A percentile compares a stretch with the other conserved stretches of the same genome.
Evolutionary conservation across 2,113 vertebrate species (phyloP).

Genomic region (Callaeas wilsoni): DNA sequence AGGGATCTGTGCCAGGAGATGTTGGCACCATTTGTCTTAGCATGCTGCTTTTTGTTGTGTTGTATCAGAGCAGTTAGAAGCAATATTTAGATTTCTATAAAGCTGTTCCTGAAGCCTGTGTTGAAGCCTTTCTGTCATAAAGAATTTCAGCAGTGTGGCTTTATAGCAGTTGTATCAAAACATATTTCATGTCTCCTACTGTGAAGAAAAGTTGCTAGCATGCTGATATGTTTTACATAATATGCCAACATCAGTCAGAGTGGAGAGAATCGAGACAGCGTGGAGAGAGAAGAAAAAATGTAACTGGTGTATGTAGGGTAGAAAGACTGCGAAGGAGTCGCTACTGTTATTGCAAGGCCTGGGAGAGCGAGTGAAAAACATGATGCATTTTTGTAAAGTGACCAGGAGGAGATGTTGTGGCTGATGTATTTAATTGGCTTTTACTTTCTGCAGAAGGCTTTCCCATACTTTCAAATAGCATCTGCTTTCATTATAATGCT

Average conservation of each 20-base stretch:
- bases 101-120: neutral
- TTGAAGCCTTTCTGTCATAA: neutral
- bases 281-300: neutral
- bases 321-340: neutral
- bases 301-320: neutral
- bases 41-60: neutral
- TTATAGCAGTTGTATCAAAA: constrained; percentile 9
- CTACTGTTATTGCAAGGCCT: neutral
- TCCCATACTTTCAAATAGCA: neutral
- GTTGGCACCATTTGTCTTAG: neutral
- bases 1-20: neutral
- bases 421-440: neutral
- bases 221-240: neutral
- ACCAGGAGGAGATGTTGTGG: neutral
- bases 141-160: neutral
- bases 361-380: neutral
- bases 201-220: neutral
- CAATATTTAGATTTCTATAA: neutral
- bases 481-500: neutral
- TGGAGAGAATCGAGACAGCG: neutral
- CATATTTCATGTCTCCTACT: constrained; percentile 1
- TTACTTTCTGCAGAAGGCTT: neutral
- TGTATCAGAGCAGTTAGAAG: neutral
- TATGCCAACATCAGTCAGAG: neutral
- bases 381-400: neutral